These are phyloP conservation scores for Macropodus opercularis DNA, from an alignment of 2,797 vertebrate species.

Conservation along the genomic window DNA sequence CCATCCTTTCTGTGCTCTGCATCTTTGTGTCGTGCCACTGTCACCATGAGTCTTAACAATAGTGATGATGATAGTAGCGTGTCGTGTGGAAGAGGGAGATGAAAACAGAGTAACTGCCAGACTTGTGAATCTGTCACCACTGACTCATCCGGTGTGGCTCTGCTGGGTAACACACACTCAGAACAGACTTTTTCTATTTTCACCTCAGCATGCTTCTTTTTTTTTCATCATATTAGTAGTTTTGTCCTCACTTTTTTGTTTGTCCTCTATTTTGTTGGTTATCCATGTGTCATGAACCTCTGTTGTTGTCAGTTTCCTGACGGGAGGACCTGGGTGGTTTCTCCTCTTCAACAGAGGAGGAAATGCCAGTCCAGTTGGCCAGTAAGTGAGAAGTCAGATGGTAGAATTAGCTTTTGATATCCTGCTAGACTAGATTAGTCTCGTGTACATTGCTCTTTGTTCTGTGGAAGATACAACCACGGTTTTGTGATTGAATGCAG, in stretches of 20 bases:
- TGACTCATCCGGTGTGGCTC: constrained; percentile 32
- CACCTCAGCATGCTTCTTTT: constrained; percentile 49
- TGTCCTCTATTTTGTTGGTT: constrained; percentile 31
- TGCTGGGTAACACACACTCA: constrained; percentile 15
- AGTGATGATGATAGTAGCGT: constrained; percentile 11
- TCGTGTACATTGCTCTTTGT: constrained; percentile 1
- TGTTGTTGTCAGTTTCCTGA: constrained; percentile 86
- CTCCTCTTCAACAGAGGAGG: constrained; percentile 83
- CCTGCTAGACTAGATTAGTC: constrained; percentile 20
- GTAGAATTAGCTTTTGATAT: not conserved
- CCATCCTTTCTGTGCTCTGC: not conserved
- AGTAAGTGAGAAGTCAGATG: constrained; percentile 56
- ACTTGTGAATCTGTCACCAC: constrained; percentile 36
- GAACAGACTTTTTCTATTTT: constrained; percentile 52
- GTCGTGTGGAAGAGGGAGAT: not conserved
- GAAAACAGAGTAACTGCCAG: constrained; percentile 28
- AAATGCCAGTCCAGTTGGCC: constrained; percentile 43
- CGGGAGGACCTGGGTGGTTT: constrained; percentile 93
- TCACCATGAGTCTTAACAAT: constrained; percentile 25
- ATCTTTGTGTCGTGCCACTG: constrained; percentile 5
- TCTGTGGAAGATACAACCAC: not conserved
- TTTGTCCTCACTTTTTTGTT: constrained; percentile 11
- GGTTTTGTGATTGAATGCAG: constrained; percentile 25
- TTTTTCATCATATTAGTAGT: constrained; percentile 14
- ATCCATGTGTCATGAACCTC: constrained; percentile 21